phyloP scores from a whole-genome alignment of 2,888 invertebrate genomes.

The Drosophila quasianomalipes region DNA sequence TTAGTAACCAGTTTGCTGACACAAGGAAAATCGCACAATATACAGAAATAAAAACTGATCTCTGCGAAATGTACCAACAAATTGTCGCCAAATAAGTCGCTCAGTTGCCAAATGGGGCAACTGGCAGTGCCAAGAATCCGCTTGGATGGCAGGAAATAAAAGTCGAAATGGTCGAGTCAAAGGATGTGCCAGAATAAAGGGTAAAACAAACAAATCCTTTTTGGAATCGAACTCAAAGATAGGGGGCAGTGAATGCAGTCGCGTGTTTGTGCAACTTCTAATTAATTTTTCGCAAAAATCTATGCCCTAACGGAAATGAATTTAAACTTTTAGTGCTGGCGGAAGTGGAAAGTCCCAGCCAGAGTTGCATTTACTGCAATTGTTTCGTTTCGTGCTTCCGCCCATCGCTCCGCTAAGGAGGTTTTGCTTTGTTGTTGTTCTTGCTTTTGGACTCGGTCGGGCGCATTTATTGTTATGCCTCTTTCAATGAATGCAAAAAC shows the following conservation, averaged over 20 bases:
- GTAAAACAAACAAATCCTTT: slow-evolving; percentile 27
- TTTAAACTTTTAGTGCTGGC: slow-evolving; percentile 71
- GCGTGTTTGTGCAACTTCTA: slow-evolving; percentile 71
- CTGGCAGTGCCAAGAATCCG: slow-evolving; percentile 5
- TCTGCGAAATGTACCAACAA: slow-evolving; percentile 24
- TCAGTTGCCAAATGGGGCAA: slow-evolving; percentile 7
- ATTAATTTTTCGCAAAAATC: slow-evolving; percentile 69
- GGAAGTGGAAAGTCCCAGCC: slow-evolving; percentile 63
- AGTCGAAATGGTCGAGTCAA: slow-evolving; percentile 3
- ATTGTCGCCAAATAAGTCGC: slow-evolving; percentile 24
- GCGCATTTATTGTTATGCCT: slow-evolving; percentile 57
- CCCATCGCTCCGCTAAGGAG: slow-evolving; percentile 1
- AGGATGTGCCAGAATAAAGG: background rate
- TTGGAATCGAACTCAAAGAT: slow-evolving; percentile 42
- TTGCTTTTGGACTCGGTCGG: slow-evolving; percentile 23
- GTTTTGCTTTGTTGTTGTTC: slow-evolving; percentile 32
- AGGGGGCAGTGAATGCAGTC: slow-evolving; percentile 27
- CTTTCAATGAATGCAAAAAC: slow-evolving; percentile 44
- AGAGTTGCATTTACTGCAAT: slow-evolving; percentile 69
- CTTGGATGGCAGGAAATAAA: slow-evolving; percentile 26
- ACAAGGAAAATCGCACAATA: slow-evolving; percentile 4
- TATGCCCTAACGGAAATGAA: slow-evolving; percentile 72
- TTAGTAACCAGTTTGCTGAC: slow-evolving; percentile 17
- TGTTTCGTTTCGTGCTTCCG: slow-evolving; percentile 46
- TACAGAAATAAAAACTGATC: slow-evolving; percentile 12